phyloP scores from a whole-genome alignment of 2,113 vertebrate species.

The Lota lota region DNA sequence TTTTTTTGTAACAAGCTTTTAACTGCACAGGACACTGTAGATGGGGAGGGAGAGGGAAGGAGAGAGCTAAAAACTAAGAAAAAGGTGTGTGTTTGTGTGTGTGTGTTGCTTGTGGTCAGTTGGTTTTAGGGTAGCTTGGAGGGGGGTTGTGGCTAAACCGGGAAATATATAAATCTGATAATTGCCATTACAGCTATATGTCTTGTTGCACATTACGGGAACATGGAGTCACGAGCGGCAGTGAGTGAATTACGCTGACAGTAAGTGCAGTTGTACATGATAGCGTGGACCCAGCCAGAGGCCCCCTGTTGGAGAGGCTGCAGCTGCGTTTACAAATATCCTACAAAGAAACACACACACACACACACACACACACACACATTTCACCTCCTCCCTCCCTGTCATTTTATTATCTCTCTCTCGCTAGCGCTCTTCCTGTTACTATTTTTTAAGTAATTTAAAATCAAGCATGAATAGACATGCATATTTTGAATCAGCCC shows the following conservation, averaged over 20 bases:
- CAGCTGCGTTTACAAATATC: slow-evolving; percentile 28
- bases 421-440: background rate
- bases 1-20: too few relatives aligned
- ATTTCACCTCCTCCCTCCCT: background rate
- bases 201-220: slow-evolving; percentile 33
- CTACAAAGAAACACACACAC: background rate
- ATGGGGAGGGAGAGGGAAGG: background rate
- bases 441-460: slow-evolving; percentile 24
- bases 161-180: slow-evolving; percentile 19
- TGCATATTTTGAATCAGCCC: slow-evolving; percentile 43
- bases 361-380: too few relatives aligned
- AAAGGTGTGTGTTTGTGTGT: too few relatives aligned
- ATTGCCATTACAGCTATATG: slow-evolving; percentile 26
- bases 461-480: slow-evolving; percentile 50
- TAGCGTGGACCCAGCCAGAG: slow-evolving; percentile 22
- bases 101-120: too few relatives aligned
- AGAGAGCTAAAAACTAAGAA: slow-evolving; percentile 10
- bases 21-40: too few relatives aligned
- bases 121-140: background rate
- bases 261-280: slow-evolving; percentile 27
- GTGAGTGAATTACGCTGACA: slow-evolving; percentile 23
- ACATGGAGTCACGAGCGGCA: slow-evolving; percentile 20
- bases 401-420: background rate
- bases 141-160: background rate
- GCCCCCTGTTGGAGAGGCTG: slow-evolving; percentile 34